Conservation (phyloP, 2,797 vertebrate species). For the Peromyscus melanophrys region DNA sequence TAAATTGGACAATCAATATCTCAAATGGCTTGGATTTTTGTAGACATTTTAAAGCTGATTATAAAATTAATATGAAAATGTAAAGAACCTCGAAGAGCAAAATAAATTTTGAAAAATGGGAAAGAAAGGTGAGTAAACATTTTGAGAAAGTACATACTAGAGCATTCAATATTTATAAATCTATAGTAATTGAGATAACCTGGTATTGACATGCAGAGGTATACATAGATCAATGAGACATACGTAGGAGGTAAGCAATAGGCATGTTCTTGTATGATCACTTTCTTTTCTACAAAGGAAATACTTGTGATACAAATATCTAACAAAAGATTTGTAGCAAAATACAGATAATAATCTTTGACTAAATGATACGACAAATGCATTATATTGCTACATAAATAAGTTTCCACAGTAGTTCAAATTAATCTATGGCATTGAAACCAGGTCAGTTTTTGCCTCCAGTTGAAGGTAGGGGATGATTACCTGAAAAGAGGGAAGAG, state of each 20-base stretch:
- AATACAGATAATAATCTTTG: not conserved
- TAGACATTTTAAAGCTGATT: not conserved
- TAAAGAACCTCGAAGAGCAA: not conserved
- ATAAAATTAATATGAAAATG: conserved; percentile 17
- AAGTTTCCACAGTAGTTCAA: not conserved
- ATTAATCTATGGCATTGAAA: not conserved
- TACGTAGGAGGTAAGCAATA: not conserved
- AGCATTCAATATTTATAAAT: not conserved
- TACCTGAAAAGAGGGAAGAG: not conserved
- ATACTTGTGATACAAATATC: not conserved
- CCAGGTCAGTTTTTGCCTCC: not conserved
- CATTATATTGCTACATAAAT: not conserved
- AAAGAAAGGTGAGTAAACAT: not conserved
- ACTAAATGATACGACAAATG: not conserved
- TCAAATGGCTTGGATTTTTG: not conserved
- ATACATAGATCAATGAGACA: not conserved
- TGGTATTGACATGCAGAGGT: not conserved
- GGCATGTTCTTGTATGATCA: not conserved
- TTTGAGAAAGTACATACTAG: not conserved
- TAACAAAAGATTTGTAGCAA: not conserved
- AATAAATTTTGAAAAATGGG: not conserved
- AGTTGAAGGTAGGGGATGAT: not conserved
- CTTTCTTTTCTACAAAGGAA: conserved; percentile 28
- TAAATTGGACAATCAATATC: not conserved
- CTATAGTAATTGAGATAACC: not conserved